Conservation (phyloP, 2,797 vertebrate genomes). For the Luscinia luscinia region DNA sequence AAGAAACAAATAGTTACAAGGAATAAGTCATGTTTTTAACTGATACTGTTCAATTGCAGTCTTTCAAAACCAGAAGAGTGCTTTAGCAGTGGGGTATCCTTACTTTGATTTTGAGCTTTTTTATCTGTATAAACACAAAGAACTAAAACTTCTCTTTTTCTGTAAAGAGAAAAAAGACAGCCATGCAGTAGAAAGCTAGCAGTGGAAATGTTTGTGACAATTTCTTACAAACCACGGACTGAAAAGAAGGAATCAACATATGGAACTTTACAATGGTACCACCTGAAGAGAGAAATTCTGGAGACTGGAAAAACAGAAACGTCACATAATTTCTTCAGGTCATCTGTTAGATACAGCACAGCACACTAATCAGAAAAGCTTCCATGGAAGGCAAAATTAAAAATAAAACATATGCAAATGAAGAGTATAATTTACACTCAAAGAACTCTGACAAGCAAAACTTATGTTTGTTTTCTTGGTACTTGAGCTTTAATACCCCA, state of each 20-base stretch:
- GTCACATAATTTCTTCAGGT: background rate
- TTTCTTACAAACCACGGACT: background rate
- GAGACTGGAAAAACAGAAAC: background rate
- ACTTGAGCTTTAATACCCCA: background rate
- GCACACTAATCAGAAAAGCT: background rate
- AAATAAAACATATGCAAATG: background rate
- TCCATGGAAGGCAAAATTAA: background rate
- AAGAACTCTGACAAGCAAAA: background rate
- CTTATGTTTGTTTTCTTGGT: background rate
- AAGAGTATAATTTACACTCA: background rate
- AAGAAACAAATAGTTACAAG: background rate
- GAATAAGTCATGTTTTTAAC: background rate
- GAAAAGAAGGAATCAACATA: background rate
- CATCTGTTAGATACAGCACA: background rate
- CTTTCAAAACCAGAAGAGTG: background rate
- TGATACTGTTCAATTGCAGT: background rate
- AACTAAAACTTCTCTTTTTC: background rate
- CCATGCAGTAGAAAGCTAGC: background rate
- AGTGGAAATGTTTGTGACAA: background rate
- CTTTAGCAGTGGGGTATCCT: background rate
- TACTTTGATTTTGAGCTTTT: background rate
- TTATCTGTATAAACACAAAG: background rate
- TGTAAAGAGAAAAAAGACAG: background rate
- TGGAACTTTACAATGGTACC: background rate
- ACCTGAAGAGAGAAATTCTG: background rate